Conservation (phyloP, 2,888 invertebrate genomes). For the Eupithecia abbreviata region DNA sequence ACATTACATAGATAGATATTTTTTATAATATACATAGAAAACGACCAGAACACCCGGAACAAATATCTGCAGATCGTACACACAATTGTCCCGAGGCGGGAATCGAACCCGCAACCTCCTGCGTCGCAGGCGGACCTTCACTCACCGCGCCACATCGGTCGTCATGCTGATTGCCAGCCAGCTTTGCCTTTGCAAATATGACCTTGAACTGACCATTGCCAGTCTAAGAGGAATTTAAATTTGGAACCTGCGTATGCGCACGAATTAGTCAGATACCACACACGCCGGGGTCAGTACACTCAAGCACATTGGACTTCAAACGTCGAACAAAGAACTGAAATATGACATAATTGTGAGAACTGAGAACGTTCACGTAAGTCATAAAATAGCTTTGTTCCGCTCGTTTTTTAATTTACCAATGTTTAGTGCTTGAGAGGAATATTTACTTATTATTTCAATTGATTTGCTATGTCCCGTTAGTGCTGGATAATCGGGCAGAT, state of each 20-base stretch:
- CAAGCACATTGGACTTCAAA: constrained; percentile 35
- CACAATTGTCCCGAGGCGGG: too few species aligned
- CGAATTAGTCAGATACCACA: constrained; percentile 20
- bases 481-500: neutral
- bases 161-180: neutral
- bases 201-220: neutral
- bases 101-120: too few species aligned
- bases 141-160: too few species aligned
- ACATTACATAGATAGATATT: too few species aligned
- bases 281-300: constrained; percentile 36
- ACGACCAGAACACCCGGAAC: too few species aligned
- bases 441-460: neutral
- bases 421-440: neutral
- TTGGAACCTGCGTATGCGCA: constrained; percentile 8
- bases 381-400: constrained; percentile 33
- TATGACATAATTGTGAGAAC: constrained; percentile 60
- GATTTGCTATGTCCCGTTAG: neutral
- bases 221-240: constrained; percentile 6
- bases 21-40: too few species aligned
- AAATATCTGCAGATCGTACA: too few species aligned
- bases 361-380: constrained; percentile 58
- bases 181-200: neutral
- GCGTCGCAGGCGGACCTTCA: too few species aligned
- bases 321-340: constrained; percentile 50
- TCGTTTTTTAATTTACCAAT: constrained; percentile 45